Conservation (phyloP, 2,113 vertebrate genomes). For the Dromiciops gliroides region DNA sequence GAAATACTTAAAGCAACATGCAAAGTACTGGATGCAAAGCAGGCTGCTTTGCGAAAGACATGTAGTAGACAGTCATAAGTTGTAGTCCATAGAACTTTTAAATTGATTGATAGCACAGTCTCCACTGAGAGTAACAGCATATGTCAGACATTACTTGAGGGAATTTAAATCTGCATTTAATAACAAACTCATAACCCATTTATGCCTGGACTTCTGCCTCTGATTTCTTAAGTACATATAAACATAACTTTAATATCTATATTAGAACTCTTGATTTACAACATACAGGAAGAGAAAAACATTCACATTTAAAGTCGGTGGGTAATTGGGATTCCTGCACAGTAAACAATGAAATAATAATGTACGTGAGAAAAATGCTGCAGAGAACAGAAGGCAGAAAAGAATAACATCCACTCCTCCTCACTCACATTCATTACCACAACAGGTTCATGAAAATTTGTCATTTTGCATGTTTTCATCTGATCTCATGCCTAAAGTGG, state of each 20-base stretch:
- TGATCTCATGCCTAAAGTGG: background rate
- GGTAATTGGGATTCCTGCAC: conserved; percentile 53
- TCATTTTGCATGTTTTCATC: background rate
- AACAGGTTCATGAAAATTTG: background rate
- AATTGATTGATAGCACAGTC: conserved; percentile 59
- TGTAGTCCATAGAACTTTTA: conserved; percentile 53
- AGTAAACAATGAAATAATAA: background rate
- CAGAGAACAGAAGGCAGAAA: background rate
- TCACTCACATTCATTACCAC: background rate
- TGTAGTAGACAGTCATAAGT: conserved; percentile 33
- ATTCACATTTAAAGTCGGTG: conserved; percentile 24
- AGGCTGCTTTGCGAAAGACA: conserved; percentile 26
- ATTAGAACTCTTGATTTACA: conserved; percentile 64
- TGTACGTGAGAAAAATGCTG: background rate
- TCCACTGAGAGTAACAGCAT: conserved; percentile 53
- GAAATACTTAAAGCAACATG: conserved; percentile 52
- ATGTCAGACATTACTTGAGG: conserved; percentile 71
- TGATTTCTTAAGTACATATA: conserved; percentile 66
- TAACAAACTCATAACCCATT: conserved; percentile 57
- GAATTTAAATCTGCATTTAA: conserved; percentile 65
- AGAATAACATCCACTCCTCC: background rate
- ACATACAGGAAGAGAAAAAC: conserved; percentile 35
- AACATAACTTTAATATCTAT: conserved; percentile 53
- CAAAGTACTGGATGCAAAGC: conserved; percentile 41
- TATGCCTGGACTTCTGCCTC: conserved; percentile 63